Base-by-base conservation (phyloP, 2,113 vertebrate species). In the Hippocampus zosterae region DNA sequence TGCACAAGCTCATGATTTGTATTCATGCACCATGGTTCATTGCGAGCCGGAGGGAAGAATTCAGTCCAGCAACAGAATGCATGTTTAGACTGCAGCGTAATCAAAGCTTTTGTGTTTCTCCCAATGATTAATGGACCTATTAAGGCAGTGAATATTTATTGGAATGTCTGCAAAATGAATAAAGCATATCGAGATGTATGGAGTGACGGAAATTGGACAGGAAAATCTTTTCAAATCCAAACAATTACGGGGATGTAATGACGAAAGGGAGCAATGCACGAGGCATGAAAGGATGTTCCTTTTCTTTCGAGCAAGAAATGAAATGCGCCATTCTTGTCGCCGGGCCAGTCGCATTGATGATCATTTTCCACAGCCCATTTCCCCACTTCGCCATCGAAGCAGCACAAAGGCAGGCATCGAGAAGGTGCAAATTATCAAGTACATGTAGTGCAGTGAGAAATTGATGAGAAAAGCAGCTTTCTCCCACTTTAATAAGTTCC, bases 291-390 rank as follows among this genome's bases (percentile, higher is more conserved):
- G 69, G 75, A 74, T 83, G 81, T 72, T 81, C 67, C 76, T 73
- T 81, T 80, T 69, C 75, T 84, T 70, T 44, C 71, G 69, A 76
- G 64, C 63, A 71, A 67, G 70, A 37, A 68, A 84, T 69, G 78
- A 79, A 84, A 81, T 57, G 78, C 65, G 74, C 67, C 70, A 76
- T 67, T 87, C 78, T 84, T 80, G 84, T 88, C 84, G 81, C 78
- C 44, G 67, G 73, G 87, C 83, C 87, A 87, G 87, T 78, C 86
- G 84, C 88, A 90, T 88, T 90, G 87, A 91, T 88, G 84, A 88
- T 88, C 77, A 85, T 90, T 90, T 90, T 88, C 87, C 88, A 91
- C 88, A 90, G 86, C 80, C 85, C 90, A 91, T 91, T 92, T 90
- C 87, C 83, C 80, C 84, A 87, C 87, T 91, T 89, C 89, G 81